Conservation (phyloP, 2,797 vertebrate species). For the Hyperoplus immaculatus region DNA sequence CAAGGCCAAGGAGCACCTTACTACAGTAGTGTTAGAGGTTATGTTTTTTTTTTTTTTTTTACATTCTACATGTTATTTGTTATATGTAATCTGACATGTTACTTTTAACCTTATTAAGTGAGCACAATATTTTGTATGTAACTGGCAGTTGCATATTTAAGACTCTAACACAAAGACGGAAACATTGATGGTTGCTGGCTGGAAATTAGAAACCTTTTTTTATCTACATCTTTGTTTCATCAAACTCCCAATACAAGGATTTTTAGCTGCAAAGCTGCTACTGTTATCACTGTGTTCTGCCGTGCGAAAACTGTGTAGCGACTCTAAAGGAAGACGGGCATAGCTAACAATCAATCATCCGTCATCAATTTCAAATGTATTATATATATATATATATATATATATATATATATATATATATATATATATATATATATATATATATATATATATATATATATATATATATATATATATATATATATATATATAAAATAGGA, state of each 20-base stretch:
- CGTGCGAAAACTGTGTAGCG: accelerated
- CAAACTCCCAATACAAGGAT: not conserved
- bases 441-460: too few species aligned
- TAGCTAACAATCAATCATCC: slow-evolving; percentile 33
- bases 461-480: too few species aligned
- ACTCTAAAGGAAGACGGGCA: not conserved
- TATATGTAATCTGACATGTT: not conserved
- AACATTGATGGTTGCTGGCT: not conserved
- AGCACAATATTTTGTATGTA: slow-evolving; percentile 10
- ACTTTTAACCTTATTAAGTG: slow-evolving; percentile 24
- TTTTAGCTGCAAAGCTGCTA: not conserved
- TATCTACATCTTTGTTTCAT: too few species aligned
- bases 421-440: too few species aligned
- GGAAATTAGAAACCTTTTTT: slow-evolving; percentile 9
- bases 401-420: too few species aligned
- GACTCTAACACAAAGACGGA: not conserved
- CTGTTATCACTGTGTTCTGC: not conserved
- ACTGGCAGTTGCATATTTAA: not conserved
- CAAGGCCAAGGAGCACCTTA: not conserved
- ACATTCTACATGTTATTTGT: too few species aligned
- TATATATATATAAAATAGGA: too few species aligned
- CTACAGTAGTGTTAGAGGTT: not conserved
- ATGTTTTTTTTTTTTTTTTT: not conserved
- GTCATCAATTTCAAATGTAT: not conserved
- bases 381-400: too few species aligned